Conservation (phyloP, 2,113 vertebrate species). For the Corythornis vintsioides region DNA sequence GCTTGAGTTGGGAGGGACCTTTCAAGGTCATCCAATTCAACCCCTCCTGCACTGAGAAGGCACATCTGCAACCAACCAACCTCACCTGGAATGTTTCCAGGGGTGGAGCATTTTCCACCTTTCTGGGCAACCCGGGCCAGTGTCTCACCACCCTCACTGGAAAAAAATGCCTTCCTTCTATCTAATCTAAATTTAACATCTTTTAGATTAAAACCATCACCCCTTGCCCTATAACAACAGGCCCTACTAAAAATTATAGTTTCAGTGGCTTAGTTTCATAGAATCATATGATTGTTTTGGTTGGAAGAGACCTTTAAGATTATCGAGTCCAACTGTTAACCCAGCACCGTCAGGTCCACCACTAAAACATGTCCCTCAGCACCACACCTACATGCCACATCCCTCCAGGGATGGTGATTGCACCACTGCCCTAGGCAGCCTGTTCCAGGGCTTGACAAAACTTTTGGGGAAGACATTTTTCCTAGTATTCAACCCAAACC, state of each 20-base stretch:
- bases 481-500: no score
- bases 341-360: no score
- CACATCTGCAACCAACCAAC: not conserved
- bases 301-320: no score
- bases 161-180: not conserved
- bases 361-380: not conserved
- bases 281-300: no score
- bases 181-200: not conserved
- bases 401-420: not conserved
- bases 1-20: not conserved
- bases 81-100: not conserved
- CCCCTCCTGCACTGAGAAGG: accelerated
- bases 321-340: no score
- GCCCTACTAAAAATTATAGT: not conserved
- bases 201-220: not conserved
- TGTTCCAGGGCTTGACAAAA: no score
- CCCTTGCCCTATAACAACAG: not conserved
- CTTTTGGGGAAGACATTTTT: no score
- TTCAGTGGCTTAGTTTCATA: not conserved
- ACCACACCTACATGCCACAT: not conserved
- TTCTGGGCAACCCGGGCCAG: not conserved
- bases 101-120: accelerated
- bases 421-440: not conserved
- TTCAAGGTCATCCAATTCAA: not conserved
- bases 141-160: accelerated